A percentile compares a stretch with the other conserved stretches of the same genome.
These are phyloP conservation scores for Zonotrichia albicollis DNA, from an alignment of 2,797 vertebrate species.

Conservation along the genomic window DNA sequence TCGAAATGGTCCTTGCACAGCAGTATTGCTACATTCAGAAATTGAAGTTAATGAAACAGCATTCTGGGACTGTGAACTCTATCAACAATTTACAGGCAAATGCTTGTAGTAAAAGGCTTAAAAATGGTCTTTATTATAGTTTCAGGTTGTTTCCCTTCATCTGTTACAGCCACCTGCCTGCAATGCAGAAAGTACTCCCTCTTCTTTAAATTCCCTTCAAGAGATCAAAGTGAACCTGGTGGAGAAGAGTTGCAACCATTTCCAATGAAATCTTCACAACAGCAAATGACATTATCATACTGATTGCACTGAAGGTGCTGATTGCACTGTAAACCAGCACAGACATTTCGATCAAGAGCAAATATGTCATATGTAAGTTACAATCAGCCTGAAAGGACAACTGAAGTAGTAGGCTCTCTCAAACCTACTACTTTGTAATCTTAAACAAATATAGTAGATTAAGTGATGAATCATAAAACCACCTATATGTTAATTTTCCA, in stretches of 20 bases:
- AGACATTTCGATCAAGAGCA: not conserved
- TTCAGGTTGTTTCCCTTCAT: not conserved
- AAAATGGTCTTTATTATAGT: not conserved
- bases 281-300: not conserved
- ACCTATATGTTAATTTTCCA: not conserved
- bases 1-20: not conserved
- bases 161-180: not conserved
- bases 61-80: not conserved
- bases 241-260: not conserved
- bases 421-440: not conserved
- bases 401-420: not conserved
- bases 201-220: not conserved
- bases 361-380: not conserved
- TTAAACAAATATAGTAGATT: not conserved
- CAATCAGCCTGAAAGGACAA: not conserved
- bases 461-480: not conserved
- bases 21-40: not conserved
- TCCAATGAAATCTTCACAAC: not conserved
- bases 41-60: not conserved
- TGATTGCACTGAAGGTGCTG: not conserved
- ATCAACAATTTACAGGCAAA: not conserved
- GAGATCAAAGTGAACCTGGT: not conserved
- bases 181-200: not conserved
- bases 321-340: not conserved
- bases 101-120: not conserved